phyloP scores from a whole-genome alignment of 2,113 vertebrate species.

The Megaceryle torquata region DNA sequence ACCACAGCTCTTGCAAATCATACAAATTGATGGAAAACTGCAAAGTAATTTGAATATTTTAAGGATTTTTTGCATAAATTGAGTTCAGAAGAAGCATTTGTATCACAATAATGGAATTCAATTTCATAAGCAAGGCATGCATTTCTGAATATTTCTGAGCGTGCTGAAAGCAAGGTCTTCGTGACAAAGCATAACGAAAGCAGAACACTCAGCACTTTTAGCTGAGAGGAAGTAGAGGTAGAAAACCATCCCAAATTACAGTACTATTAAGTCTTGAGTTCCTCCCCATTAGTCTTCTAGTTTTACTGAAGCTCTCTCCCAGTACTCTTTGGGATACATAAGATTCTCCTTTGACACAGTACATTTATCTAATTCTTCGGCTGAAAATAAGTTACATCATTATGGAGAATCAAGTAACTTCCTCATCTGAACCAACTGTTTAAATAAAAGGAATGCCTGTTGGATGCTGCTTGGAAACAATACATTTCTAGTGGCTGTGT shows the following conservation, averaged over 20 bases:
- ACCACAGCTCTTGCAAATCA: neutral
- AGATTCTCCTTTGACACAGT: neutral
- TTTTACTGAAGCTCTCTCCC: neutral
- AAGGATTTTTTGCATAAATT: neutral
- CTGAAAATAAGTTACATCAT: neutral
- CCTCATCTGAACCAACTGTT: neutral
- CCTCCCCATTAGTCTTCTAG: neutral
- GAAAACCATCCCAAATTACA: neutral
- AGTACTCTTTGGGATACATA: neutral
- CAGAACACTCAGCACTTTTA: neutral
- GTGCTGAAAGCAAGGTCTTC: neutral
- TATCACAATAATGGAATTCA: neutral
- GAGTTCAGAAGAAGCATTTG: neutral
- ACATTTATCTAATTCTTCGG: neutral
- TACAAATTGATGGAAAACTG: neutral
- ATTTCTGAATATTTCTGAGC: neutral
- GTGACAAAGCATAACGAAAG: neutral
- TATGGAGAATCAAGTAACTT: neutral
- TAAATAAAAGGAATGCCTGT: neutral
- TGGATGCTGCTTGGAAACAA: neutral
- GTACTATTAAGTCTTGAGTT: neutral
- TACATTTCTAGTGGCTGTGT: neutral
- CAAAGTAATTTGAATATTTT: neutral
- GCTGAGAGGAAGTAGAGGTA: neutral
- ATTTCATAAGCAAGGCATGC: neutral